phyloP scores from a whole-genome alignment of 2,888 invertebrate genomes.

The Drosophila conformis region DNA sequence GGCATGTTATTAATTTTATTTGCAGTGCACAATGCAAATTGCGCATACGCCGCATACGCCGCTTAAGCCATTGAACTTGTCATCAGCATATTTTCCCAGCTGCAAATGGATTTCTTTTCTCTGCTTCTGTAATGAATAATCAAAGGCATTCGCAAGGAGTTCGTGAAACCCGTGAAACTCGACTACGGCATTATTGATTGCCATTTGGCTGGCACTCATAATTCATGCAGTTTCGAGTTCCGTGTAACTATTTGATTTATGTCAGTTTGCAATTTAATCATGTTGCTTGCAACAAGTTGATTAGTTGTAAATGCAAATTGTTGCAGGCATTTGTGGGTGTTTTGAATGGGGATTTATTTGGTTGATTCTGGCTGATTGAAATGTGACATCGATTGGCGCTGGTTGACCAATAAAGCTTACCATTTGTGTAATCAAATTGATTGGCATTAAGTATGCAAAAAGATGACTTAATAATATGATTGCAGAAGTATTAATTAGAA shows the following conservation, averaged over 20 bases:
- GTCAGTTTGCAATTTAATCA: constrained; percentile 7
- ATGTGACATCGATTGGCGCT: neutral
- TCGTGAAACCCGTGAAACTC: constrained; percentile 21
- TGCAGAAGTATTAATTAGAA: neutral
- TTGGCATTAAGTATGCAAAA: neutral
- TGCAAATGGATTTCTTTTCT: constrained; percentile 26
- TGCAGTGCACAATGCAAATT: constrained; percentile 66
- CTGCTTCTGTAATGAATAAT: constrained; percentile 15
- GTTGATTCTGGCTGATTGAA: neutral
- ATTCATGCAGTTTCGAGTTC: constrained; percentile 34
- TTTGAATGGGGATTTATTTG: neutral
- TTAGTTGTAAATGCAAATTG: constrained; percentile 23
- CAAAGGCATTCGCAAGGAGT: constrained; percentile 31
- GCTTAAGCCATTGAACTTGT: constrained; percentile 73
- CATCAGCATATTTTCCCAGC: constrained; percentile 31
- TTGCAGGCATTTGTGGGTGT: neutral
- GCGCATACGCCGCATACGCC: constrained; percentile 64
- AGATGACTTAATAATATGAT: neutral
- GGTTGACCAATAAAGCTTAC: neutral
- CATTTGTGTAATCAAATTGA: neutral
- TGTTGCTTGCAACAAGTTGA: constrained; percentile 7
- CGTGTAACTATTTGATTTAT: constrained; percentile 34
- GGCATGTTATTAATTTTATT: constrained; percentile 22
- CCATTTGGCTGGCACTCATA: constrained; percentile 11
- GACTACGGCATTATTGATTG: constrained; percentile 24